These are phyloP conservation scores for Macroramphosus scolopax DNA, from an alignment of 2,797 vertebrate genomes.

Conservation along the genomic window DNA sequence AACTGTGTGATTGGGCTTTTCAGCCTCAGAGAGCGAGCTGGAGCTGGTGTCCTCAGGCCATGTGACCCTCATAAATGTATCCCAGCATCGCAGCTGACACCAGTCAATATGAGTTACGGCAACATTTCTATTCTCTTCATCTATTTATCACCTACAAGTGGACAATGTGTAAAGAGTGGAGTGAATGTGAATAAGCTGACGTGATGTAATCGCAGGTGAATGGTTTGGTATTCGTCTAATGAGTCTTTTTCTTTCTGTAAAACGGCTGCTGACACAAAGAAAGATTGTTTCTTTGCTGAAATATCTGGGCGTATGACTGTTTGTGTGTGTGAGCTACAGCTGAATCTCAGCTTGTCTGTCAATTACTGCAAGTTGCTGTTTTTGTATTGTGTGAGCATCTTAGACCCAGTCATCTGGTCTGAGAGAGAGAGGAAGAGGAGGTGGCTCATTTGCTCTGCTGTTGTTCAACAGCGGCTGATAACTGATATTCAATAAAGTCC, in stretches of 20 bases:
- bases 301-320: background rate
- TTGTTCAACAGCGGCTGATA: conserved; percentile 50
- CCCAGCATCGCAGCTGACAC: conserved; percentile 18
- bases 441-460: conserved; percentile 38
- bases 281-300: conserved; percentile 4
- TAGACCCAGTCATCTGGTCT: too few relatives aligned
- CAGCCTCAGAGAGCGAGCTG: background rate
- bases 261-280: conserved; percentile 28
- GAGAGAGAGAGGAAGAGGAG: conserved; percentile 4
- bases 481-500: conserved; percentile 63
- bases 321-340: too few relatives aligned
- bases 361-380: too few relatives aligned
- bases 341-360: too few relatives aligned
- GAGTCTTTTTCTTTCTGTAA: conserved; percentile 36
- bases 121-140: conserved; percentile 47
- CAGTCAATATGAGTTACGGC: conserved; percentile 51
- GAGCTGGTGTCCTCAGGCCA: conserved; percentile 2
- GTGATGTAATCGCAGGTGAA: conserved; percentile 16
- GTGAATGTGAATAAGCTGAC: conserved; percentile 40
- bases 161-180: conserved; percentile 37
- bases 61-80: conserved; percentile 32
- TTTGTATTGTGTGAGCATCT: conserved; percentile 4
- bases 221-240: conserved; percentile 35
- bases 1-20: background rate
- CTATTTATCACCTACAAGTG: conserved; percentile 52